Percentiles rank a stretch among this genome's conserved stretches.
These are phyloP conservation scores for Podarcis cretensis DNA, from an alignment of 2,113 vertebrate genomes.

Conservation along the genomic window DNA sequence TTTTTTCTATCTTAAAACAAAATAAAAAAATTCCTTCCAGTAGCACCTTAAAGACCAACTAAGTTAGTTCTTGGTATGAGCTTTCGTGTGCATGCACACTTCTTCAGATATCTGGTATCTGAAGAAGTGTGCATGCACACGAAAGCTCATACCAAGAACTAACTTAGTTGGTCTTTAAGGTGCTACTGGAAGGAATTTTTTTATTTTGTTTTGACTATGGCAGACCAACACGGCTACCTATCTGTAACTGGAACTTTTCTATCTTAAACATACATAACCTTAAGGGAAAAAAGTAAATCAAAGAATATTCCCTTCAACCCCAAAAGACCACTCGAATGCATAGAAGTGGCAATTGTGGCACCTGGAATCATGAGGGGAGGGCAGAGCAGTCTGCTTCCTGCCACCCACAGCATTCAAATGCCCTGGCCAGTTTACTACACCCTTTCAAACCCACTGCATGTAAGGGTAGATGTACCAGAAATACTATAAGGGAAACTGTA, in stretches of 20 bases:
- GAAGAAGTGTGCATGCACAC: too few relatives aligned
- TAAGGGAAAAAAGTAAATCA: not conserved
- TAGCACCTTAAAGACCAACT: too few relatives aligned
- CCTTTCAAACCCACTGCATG: not conserved
- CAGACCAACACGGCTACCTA: too few relatives aligned
- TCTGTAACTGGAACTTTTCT: too few relatives aligned
- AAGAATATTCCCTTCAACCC: not conserved
- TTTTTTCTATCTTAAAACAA: not conserved
- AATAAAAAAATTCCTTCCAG: too few relatives aligned
- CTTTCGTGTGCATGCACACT: too few relatives aligned
- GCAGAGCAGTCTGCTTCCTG: not conserved
- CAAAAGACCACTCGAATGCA: not conserved
- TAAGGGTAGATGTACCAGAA: not conserved
- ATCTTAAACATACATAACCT: not conserved
- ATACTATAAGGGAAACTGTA: not conserved
- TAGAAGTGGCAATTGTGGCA: not conserved
- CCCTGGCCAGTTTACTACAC: not conserved
- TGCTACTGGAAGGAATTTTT: too few relatives aligned
- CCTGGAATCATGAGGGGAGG: not conserved
- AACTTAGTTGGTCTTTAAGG: too few relatives aligned
- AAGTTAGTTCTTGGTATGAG: too few relatives aligned
- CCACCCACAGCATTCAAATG: not conserved
- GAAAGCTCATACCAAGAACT: too few relatives aligned
- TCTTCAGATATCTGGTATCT: too few relatives aligned
- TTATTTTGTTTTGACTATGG: too few relatives aligned